Evolutionary conservation across 1,140 invertebrate genomes (phyloP).

Genomic region (Lithobius niger): DNA sequence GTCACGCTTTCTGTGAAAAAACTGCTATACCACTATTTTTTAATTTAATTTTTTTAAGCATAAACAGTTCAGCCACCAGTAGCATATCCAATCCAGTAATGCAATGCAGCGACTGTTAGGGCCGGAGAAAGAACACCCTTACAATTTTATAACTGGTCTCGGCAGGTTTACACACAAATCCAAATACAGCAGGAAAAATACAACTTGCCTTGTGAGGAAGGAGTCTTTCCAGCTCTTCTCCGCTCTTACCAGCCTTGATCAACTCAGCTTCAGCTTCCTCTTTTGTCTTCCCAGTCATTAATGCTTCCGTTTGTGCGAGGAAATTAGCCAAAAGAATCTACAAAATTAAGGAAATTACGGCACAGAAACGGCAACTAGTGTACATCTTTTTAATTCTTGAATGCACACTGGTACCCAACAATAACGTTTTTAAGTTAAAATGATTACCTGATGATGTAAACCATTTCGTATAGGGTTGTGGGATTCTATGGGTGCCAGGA

Average conservation of each 20-base stretch:
- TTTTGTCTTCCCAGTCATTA: conserved; percentile 80
- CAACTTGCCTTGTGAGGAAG: conserved; percentile 91
- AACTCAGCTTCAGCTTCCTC: conserved; percentile 62
- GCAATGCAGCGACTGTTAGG: not conserved
- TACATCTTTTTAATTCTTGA: no score
- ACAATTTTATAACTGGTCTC: no score
- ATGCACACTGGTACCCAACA: no score
- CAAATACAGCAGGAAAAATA: conserved; percentile 13
- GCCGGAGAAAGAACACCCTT: not conserved
- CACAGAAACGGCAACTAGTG: no score
- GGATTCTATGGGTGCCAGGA: conserved; percentile 83
- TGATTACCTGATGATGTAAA: conserved; percentile 48
- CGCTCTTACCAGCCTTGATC: conserved; percentile 36
- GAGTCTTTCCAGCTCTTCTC: conserved; percentile 50
- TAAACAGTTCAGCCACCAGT: no score
- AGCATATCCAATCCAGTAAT: no score
- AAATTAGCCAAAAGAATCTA: conserved; percentile 94
- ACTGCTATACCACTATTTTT: no score
- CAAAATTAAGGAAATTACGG: conserved; percentile 40
- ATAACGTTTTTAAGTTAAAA: no score
- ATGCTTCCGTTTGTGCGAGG: conserved; percentile 94
- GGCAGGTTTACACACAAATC: not conserved
- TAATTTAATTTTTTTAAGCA: no score
- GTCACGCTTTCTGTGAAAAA: no score
- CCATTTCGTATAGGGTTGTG: conserved; percentile 79